phyloP scores from a whole-genome alignment of 2,888 invertebrate genomes.

The Dicycla oo region DNA sequence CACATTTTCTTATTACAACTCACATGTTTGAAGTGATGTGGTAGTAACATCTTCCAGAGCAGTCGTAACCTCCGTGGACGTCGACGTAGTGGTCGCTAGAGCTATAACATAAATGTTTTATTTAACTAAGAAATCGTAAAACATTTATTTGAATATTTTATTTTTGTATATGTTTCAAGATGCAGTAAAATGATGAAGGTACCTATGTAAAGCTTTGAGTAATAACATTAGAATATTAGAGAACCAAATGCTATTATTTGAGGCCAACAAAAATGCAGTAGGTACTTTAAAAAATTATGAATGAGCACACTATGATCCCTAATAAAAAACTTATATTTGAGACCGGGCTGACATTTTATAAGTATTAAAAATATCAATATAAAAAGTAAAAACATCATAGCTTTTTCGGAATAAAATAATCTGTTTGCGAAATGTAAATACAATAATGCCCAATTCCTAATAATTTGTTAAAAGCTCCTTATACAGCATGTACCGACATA shows the following conservation, averaged over 20 bases:
- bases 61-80: constrained; percentile 62
- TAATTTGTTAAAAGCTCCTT: background rate
- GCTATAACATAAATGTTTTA: constrained; percentile 68
- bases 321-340: background rate
- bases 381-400: background rate
- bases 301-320: too few species aligned
- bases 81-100: constrained; percentile 74
- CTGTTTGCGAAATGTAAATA: background rate
- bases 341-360: background rate
- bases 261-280: background rate
- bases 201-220: background rate
- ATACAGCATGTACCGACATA: too few species aligned
- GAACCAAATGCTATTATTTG: background rate
- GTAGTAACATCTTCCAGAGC: constrained; percentile 43
- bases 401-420: background rate
- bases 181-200: background rate
- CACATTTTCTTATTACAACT: constrained; percentile 51
- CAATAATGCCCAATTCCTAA: background rate
- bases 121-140: constrained; percentile 19
- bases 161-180: constrained; percentile 5
- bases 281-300: background rate
- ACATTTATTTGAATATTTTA: constrained; percentile 31
- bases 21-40: constrained; percentile 65
- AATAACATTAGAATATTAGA: background rate
- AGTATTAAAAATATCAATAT: background rate